phyloP scores from a whole-genome alignment of 2,888 invertebrate species.

The Diploptera punctata region DNA sequence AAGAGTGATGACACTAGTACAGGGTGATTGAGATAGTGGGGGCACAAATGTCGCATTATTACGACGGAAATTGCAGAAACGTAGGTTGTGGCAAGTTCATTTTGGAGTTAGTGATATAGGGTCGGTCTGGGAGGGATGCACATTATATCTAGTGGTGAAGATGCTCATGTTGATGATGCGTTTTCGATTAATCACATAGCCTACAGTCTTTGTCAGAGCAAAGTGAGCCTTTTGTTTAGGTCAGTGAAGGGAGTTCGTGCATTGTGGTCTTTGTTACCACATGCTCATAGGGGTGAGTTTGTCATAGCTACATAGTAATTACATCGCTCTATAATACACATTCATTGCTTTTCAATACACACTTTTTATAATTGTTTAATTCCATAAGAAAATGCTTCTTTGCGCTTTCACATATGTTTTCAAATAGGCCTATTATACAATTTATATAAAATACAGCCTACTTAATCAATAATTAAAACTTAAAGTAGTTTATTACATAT shows the following conservation, averaged over 20 bases:
- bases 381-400: no score
- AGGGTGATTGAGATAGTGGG: background rate
- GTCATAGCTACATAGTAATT: background rate
- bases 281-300: background rate
- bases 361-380: no score
- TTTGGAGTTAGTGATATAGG: background rate
- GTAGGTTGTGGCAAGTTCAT: constrained; percentile 18
- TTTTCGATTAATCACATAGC: constrained; percentile 25
- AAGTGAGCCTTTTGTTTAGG: background rate
- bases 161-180: background rate
- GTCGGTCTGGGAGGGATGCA: background rate
- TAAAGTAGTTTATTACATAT: no score
- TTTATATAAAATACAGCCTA: no score
- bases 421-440: no score
- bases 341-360: no score
- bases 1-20: background rate
- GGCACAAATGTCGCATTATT: constrained; percentile 4
- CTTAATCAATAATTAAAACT: no score
- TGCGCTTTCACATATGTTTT: no score
- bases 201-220: constrained; percentile 23
- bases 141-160: constrained; percentile 2
- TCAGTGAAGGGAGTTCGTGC: background rate
- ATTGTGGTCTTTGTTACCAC: background rate
- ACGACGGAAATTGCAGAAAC: constrained; percentile 22
- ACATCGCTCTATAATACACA: no score